Evolutionary conservation across 2,888 invertebrate species (phyloP), one percentile per base, ranked within the genome.

Genomic region (Agonopterix alstromeriana): DNA sequence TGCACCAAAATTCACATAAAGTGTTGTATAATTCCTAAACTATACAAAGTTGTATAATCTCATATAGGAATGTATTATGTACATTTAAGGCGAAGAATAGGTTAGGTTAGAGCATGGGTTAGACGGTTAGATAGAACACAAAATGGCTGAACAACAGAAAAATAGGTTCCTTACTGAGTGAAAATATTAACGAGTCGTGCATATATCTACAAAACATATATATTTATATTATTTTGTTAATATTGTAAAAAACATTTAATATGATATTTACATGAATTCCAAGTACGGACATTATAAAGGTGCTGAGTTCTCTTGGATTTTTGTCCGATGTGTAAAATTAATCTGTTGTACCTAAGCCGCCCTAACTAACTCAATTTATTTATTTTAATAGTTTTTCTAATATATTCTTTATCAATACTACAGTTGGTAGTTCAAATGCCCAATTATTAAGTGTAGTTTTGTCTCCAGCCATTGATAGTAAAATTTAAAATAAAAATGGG

Each of bases 291-390:
- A 43, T 17, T 7, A 35, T 41, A 3, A 44, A 38, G 53, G 46
- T 51, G 48, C 40, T 38, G 41, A 36, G 41, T 55, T 48, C 51
- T 56, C 52, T 53, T 49, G 53, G 53, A 43, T 52, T 45, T 51
- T 44, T 49, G 46, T 10, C 10, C 43, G 53, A 53, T 50, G 40
- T 49, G 7, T 27, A 27, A 36, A 42, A 35, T 47, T 48, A 48
- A 73, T 77, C 76, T 77, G 75, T 71, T 78, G 76, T 68, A 77
- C 77, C 73, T 61, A 65, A 68, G 73, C 74, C 73, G 67, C 68
- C 64, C 66, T 65, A 70, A 66, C 67, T 68, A 60, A 63, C 61
- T 63, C 63, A 62, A 51, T 47, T 9, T 38, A n/a, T 9, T 27
- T 27, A 5, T 27, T 27, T 1, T 3, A 27, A 27, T 14, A 2